These are phyloP conservation scores for Cerastis leucographa DNA, from an alignment of 2,888 invertebrate genomes.

Conservation along the genomic window DNA sequence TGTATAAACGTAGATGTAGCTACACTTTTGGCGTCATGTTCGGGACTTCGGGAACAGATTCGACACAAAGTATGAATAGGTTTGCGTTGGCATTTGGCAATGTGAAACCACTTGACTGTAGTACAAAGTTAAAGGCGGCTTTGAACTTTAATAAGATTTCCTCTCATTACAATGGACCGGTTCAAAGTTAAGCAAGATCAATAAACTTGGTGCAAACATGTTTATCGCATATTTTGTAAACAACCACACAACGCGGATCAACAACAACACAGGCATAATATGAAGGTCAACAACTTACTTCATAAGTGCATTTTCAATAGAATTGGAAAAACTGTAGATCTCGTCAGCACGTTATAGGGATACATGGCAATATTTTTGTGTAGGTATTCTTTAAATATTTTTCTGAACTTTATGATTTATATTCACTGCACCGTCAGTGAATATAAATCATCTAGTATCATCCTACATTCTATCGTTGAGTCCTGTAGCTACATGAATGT, in stretches of 20 bases:
- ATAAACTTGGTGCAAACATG: slow-evolving; percentile 35
- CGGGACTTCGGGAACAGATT: neutral
- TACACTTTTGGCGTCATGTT: too few relatives aligned
- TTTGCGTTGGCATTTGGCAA: slow-evolving; percentile 21
- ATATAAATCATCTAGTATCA: slow-evolving; percentile 7
- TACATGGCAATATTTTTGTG: neutral
- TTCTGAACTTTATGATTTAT: neutral
- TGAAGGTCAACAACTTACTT: neutral
- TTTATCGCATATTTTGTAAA: slow-evolving; percentile 23
- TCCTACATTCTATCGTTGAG: neutral
- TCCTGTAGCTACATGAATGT: neutral
- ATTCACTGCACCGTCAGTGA: slow-evolving; percentile 9
- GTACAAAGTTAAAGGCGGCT: slow-evolving; percentile 36
- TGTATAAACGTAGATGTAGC: neutral
- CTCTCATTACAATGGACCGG: slow-evolving; percentile 12
- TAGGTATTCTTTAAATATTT: neutral
- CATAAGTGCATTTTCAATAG: neutral
- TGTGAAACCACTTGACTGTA: slow-evolving; percentile 35
- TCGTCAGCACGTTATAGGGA: neutral
- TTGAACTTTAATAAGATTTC: slow-evolving; percentile 42
- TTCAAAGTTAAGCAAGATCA: slow-evolving; percentile 16
- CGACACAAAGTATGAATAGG: slow-evolving; percentile 18
- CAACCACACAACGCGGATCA: neutral
- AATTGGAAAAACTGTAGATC: neutral
- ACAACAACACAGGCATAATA: neutral